Evolutionary conservation across 2,113 vertebrate species (phyloP).

Genomic region (Gambusia holbrooki): DNA sequence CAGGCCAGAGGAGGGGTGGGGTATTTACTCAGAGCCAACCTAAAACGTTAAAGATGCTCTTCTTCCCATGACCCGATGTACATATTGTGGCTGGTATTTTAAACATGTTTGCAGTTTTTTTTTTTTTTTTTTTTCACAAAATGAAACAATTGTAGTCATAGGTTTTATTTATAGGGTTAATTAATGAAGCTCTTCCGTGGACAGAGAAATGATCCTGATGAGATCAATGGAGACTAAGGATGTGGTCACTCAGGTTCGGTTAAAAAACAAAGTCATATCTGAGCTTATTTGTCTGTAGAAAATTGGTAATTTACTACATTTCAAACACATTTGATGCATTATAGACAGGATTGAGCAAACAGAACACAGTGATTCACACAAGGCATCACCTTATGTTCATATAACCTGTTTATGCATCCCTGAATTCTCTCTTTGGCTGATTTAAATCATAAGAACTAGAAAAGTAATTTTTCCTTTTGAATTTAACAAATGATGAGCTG

Average conservation of each 20-base stretch:
- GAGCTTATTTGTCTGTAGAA: not conserved
- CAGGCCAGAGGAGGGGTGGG: not conserved
- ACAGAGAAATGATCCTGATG: not conserved
- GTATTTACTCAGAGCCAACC: conserved; percentile 34
- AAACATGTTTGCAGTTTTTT: not conserved
- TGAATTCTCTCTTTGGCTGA: not conserved
- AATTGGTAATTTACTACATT: not conserved
- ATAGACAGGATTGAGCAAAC: not conserved
- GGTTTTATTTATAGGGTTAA: not conserved
- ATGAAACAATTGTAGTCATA: not conserved
- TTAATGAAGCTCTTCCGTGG: not conserved
- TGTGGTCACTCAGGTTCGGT: not conserved
- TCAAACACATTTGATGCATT: not conserved
- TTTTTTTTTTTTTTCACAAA: too few species aligned
- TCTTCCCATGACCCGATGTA: conserved; percentile 35
- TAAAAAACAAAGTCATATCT: not conserved
- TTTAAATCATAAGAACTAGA: not conserved
- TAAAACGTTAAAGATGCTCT: conserved; percentile 19
- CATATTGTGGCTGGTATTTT: not conserved
- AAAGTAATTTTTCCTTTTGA: too few species aligned
- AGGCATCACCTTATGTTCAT: too few species aligned
- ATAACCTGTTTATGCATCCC: too few species aligned
- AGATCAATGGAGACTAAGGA: not conserved
- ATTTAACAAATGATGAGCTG: too few species aligned
- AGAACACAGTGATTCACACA: not conserved